Conservation (phyloP, 37 sponge, comb jelly and placozoan species). For the Oopsacas minuta region DNA sequence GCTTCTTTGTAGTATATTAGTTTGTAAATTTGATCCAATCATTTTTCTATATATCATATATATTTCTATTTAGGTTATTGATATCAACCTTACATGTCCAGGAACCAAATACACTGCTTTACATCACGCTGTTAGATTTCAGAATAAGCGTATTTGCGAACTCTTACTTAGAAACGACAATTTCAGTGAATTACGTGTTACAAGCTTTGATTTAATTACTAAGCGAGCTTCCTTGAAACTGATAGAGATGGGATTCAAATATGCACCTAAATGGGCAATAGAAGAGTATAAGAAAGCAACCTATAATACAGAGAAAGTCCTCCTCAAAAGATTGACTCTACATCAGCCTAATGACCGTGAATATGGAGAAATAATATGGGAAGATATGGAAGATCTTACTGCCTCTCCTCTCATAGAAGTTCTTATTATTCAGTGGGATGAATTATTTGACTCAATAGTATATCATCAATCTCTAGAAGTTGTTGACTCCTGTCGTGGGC, state of each 20-base stretch:
- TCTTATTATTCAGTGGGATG: neutral
- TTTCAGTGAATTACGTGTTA: neutral
- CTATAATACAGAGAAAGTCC: neutral
- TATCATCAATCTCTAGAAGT: neutral
- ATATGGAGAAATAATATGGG: neutral
- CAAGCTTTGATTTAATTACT: neutral
- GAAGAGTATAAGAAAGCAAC: neutral
- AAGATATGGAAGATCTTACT: neutral
- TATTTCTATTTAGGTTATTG: neutral
- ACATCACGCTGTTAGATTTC: neutral
- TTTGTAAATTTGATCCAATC: too few species aligned
- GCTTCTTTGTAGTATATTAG: too few species aligned
- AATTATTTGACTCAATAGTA: slow-evolving; percentile 2
- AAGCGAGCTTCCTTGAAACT: neutral
- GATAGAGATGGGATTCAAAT: neutral
- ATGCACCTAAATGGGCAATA: neutral
- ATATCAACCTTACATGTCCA: neutral
- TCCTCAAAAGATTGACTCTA: neutral
- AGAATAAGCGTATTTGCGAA: neutral
- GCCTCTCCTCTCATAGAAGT: slow-evolving; percentile 8
- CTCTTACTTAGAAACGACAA: neutral
- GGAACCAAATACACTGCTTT: slow-evolving; percentile 4
- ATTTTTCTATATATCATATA: too few species aligned
- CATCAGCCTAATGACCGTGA: neutral
- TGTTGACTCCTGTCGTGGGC: neutral